Conservation (phyloP, 2,113 vertebrate species). For the Irena cyanogastra region DNA sequence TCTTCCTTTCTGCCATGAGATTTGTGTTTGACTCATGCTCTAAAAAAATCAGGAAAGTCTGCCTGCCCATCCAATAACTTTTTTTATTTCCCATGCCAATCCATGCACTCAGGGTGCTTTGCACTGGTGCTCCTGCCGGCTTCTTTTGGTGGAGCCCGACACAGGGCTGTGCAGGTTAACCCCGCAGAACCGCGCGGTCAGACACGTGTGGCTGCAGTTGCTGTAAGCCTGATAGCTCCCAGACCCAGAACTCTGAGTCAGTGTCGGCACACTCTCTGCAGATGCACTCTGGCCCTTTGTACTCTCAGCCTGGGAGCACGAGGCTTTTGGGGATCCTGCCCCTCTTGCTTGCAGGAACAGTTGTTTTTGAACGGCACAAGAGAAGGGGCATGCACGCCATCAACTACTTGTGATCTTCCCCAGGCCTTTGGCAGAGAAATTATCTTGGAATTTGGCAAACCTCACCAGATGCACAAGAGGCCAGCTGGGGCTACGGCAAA, state of each 20-base stretch:
- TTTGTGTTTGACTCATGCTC: not conserved
- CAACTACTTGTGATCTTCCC: slow-evolving; percentile 1
- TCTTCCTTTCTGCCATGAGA: not conserved
- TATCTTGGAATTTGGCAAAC: slow-evolving; percentile 28
- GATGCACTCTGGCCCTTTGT: not conserved
- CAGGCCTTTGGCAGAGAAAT: slow-evolving; percentile 21
- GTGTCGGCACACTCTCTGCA: not conserved
- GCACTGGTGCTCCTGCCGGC: accelerated
- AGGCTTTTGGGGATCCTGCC: not conserved
- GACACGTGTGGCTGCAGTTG: not conserved
- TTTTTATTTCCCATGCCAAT: not conserved
- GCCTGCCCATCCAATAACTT: not conserved
- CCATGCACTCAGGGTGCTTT: not conserved
- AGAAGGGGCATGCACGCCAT: not conserved
- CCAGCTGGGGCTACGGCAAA: not conserved
- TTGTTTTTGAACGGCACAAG: not conserved
- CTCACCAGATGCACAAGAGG: slow-evolving; percentile 18
- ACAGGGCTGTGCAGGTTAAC: not conserved
- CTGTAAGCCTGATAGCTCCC: not conserved
- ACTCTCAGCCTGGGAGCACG: not conserved
- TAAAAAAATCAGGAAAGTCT: not conserved
- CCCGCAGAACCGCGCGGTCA: accelerated
- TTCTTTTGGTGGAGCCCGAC: not conserved
- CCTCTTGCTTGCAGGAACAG: not conserved
- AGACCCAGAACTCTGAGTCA: not conserved